A percentile compares a stretch with the other conserved stretches of the same genome.
Conservation (phyloP, 2,797 vertebrate genomes). For the Miichthys miiuy region DNA sequence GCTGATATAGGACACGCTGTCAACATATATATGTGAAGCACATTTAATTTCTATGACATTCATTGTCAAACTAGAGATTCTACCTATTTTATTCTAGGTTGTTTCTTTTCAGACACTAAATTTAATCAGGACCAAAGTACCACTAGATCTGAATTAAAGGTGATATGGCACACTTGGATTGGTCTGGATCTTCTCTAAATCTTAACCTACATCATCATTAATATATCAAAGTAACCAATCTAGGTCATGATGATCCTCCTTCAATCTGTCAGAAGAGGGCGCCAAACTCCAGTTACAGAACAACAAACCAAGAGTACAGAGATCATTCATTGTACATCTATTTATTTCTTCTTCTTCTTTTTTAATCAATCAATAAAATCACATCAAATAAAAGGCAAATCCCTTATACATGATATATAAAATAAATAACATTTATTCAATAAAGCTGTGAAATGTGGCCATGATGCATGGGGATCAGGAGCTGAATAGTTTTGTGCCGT, state of each 20-base stretch:
- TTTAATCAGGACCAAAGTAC: not conserved
- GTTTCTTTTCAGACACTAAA: not conserved
- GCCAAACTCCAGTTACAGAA: constrained; percentile 32
- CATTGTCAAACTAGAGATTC: not conserved
- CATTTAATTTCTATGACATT: not conserved
- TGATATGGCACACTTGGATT: not conserved
- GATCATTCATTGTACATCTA: constrained; percentile 60
- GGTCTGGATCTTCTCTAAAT: not conserved
- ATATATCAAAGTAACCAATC: constrained; percentile 7
- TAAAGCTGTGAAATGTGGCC: constrained; percentile 65
- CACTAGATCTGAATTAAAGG: not conserved
- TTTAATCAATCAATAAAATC: constrained; percentile 64
- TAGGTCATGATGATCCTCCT: constrained; percentile 11
- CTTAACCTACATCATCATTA: constrained; percentile 7
- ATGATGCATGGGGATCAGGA: constrained; percentile 21
- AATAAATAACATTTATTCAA: constrained; percentile 75
- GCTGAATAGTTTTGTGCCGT: constrained; percentile 22
- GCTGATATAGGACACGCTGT: not conserved
- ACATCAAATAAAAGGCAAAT: constrained; percentile 61
- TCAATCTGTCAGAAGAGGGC: constrained; percentile 43
- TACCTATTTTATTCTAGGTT: not conserved
- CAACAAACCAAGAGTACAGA: not conserved
- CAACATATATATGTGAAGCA: not conserved
- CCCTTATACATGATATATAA: constrained; percentile 64
- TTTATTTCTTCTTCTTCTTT: constrained; percentile 61